These are phyloP conservation scores for Brachystomella parvula DNA, from an alignment of 1,140 invertebrate genomes.

Conservation along the genomic window DNA sequence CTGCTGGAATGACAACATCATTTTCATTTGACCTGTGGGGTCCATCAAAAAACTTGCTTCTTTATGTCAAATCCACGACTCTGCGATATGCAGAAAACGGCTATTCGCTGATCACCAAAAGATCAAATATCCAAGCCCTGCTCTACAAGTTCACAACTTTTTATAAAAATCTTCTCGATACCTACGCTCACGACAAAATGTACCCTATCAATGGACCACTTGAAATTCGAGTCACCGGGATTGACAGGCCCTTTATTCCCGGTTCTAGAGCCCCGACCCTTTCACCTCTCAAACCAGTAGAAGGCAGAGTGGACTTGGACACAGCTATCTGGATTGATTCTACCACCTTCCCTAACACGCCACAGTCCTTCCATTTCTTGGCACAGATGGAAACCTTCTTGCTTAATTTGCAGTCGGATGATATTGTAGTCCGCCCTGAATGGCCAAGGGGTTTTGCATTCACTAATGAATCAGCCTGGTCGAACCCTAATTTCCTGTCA, in stretches of 20 bases:
- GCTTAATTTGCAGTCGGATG: background rate
- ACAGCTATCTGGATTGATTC: conserved; percentile 17
- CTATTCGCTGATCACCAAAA: conserved; percentile 10
- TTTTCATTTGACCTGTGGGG: conserved; percentile 24
- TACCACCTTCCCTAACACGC: conserved; percentile 7
- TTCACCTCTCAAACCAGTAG: too few species aligned
- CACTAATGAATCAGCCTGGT: background rate
- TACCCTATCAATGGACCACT: conserved; percentile 12
- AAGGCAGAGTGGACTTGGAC: conserved; percentile 5
- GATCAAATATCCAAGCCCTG: conserved; percentile 17
- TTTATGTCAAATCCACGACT: conserved; percentile 7
- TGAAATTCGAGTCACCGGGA: conserved; percentile 17
- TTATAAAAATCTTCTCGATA: background rate
- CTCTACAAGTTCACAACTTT: too few species aligned
- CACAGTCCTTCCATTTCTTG: conserved; percentile 12
- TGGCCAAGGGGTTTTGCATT: conserved; percentile 23
- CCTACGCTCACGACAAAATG: conserved; percentile 4
- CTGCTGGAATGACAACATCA: background rate
- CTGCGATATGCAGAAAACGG: background rate
- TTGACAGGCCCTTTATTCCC: conserved; percentile 18
- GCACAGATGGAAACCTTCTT: conserved; percentile 16
- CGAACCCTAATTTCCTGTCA: too few species aligned
- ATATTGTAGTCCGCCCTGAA: conserved; percentile 13
- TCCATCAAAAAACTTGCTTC: too few species aligned
- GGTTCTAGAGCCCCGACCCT: too few species aligned